These are phyloP conservation scores for Drosophila lacertosa DNA, from an alignment of 1,140 invertebrate genomes.

Conservation along the genomic window DNA sequence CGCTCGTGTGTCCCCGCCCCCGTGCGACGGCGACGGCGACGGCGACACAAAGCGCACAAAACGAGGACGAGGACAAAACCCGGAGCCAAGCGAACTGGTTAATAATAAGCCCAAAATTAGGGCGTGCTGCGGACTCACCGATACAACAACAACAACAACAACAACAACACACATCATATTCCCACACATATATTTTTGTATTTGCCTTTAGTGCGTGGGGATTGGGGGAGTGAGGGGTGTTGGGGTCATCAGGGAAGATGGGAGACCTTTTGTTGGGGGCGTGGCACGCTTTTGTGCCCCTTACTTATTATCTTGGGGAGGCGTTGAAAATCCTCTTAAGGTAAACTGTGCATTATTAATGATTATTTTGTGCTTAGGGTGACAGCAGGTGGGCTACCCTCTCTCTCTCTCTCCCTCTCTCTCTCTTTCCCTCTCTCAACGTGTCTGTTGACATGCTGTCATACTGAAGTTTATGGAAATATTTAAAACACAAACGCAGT, in stretches of 20 bases:
- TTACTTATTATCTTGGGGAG: slow-evolving; percentile 75
- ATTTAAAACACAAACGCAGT: neutral
- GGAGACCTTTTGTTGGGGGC: neutral
- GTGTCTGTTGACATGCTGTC: slow-evolving; percentile 19
- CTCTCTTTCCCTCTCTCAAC: no score
- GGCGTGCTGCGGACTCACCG: slow-evolving; percentile 53
- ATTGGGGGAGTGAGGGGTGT: slow-evolving; percentile 1
- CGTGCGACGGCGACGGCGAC: slow-evolving; percentile 11
- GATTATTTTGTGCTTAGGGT: slow-evolving; percentile 30
- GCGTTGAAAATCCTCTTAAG: slow-evolving; percentile 80
- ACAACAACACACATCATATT: slow-evolving; percentile 40
- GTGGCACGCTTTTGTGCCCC: slow-evolving; percentile 57
- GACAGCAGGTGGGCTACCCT: neutral
- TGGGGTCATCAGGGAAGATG: neutral
- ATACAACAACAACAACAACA: slow-evolving; percentile 31
- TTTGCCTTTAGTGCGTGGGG: slow-evolving; percentile 36
- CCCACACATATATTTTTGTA: slow-evolving; percentile 70
- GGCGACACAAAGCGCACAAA: slow-evolving; percentile 29
- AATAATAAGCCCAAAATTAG: slow-evolving; percentile 76
- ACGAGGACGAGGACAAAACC: slow-evolving; percentile 15
- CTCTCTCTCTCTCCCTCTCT: no score
- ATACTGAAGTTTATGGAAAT: no score
- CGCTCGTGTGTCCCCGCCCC: slow-evolving; percentile 5
- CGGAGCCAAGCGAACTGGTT: slow-evolving; percentile 61
- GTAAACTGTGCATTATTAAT: slow-evolving; percentile 81